These are phyloP conservation scores for Deroplatys truncata DNA, from an alignment of 2,888 invertebrate genomes.

Conservation along the genomic window DNA sequence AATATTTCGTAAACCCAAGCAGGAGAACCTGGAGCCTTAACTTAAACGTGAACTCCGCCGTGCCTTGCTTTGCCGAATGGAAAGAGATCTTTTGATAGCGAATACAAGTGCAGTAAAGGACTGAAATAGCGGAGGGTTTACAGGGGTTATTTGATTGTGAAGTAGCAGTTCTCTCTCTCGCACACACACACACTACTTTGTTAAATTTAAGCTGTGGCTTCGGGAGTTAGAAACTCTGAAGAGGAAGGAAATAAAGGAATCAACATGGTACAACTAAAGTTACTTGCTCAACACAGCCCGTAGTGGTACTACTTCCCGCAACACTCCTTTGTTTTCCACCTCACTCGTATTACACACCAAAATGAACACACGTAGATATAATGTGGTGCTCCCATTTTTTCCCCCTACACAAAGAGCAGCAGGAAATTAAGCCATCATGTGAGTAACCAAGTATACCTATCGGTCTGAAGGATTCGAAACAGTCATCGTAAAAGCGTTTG, in stretches of 20 bases:
- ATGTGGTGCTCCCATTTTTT: too few species aligned
- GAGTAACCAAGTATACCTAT: too few species aligned
- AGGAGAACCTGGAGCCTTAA: too few species aligned
- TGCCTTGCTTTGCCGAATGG: not conserved
- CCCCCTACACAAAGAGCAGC: not conserved
- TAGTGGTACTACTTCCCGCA: not conserved
- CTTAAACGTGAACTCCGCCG: too few species aligned
- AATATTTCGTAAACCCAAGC: too few species aligned
- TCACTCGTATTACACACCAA: not conserved
- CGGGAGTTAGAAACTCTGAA: not conserved
- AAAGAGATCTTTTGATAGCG: not conserved
- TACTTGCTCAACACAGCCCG: not conserved
- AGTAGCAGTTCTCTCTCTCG: not conserved
- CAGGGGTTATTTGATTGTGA: not conserved
- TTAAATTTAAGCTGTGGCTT: conserved; percentile 1
- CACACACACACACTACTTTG: not conserved
- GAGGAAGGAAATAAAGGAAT: not conserved
- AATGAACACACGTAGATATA: not conserved
- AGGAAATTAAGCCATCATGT: not conserved
- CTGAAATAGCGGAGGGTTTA: not conserved
- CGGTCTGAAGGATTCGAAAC: too few species aligned
- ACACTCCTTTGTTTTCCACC: not conserved
- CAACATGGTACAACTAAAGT: not conserved
- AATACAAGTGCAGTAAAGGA: not conserved
- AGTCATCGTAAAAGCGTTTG: too few species aligned